Conservation (phyloP, 2,888 invertebrate genomes). For the Andrena dorsata region DNA sequence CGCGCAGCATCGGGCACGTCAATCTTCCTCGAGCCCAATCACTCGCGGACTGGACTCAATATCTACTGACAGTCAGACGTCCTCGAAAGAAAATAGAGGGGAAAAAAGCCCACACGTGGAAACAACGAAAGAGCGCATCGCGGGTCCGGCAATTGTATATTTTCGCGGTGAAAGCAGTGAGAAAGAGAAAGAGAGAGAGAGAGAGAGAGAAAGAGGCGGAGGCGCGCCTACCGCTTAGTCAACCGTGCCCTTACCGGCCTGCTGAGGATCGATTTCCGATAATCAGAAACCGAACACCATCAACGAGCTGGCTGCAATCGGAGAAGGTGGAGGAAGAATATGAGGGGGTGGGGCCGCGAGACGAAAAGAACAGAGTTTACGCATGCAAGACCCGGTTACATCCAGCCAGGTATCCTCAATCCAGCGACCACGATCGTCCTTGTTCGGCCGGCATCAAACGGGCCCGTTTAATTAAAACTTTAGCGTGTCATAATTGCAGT, state of each 20-base stretch:
- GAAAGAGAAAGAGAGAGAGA: no score
- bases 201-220: conserved; percentile 31
- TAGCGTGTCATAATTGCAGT: conserved; percentile 52
- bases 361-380: conserved; percentile 20
- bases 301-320: conserved; percentile 69
- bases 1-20: not conserved
- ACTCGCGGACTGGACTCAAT: conserved; percentile 5
- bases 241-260: conserved; percentile 70
- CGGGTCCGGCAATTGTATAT: conserved; percentile 56
- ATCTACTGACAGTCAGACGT: not conserved
- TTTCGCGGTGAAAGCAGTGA: conserved; percentile 43
- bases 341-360: conserved; percentile 10
- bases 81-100: conserved; percentile 7
- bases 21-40: conserved; percentile 40
- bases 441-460: conserved; percentile 24
- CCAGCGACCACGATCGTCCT: conserved; percentile 25
- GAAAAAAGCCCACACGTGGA: not conserved
- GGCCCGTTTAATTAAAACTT: conserved; percentile 60
- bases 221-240: conserved; percentile 68
- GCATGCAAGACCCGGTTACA: conserved; percentile 26
- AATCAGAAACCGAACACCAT: conserved; percentile 77
- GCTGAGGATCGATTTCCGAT: conserved; percentile 76
- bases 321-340: conserved; percentile 64
- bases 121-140: conserved; percentile 29
- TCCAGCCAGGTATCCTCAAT: conserved; percentile 33